Evolutionary conservation across 2,113 vertebrate genomes (phyloP), one percentile per base, ranked within the genome.

Genomic region (Pogona vitticeps): DNA sequence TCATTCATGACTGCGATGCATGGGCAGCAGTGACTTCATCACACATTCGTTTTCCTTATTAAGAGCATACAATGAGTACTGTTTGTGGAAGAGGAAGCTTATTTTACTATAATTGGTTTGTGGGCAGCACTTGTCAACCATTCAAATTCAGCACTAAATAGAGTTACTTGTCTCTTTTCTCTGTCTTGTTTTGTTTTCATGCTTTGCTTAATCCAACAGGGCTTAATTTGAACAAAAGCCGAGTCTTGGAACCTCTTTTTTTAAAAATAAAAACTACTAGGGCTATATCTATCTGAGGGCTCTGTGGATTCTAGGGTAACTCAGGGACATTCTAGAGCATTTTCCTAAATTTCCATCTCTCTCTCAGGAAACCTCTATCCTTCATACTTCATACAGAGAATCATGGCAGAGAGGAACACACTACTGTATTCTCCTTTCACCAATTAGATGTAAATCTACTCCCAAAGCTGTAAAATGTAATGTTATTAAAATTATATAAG

Each of bases 111-210:
- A 12, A 63, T 28, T 36, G 26, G 36, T 80, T 80, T 65, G 56
- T 1, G 5, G 61, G 6, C 80, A 68, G 38, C 63, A 18, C 38
- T 81, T 46, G 61, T 38, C 80, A 81, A 8, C 31, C 28, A n/a
- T 81, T 81, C 80, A 81, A 81, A 81, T 81, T 81, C 61, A 81
- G 15, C 80, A 68, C 38, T 21, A 14, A 61, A 63, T 12, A 67
- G 42, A 80, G 26, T 46, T 42, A 38, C 77, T 80, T 80, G 75
- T 52, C 46, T 56, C 28, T n/a, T 61, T 6, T 20, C 18, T 36
- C 6, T 21, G 28, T 7, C 31, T 10, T 58, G 56, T 59, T 33
- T 59, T 79, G 17, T n/a, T 81, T 68, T 46, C 61, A 26, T 65
- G 59, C 6, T 8, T 7, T 9, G 4, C 36, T 80, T 65, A 28